Evolutionary conservation across 2,797 vertebrate species (phyloP), one percentile per base, ranked within the genome.

Genomic region (Amniataba percoides): DNA sequence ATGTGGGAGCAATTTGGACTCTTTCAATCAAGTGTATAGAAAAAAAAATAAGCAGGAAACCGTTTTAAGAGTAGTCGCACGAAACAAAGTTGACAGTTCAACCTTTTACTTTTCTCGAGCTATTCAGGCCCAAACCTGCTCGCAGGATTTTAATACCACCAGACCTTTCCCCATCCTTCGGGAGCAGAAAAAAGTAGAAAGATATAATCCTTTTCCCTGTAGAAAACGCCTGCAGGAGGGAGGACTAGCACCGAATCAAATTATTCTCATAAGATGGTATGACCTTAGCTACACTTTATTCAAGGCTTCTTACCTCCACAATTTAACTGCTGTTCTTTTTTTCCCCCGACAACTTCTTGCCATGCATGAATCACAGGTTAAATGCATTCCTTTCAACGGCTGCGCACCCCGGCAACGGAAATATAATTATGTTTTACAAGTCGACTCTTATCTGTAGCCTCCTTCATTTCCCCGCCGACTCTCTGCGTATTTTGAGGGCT

Each of bases 361-460:
- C 88, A 90, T 89, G 92, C 93, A 92, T 93, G 90, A 93, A 94
- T 94, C 93, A 76, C 93, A 93, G 93, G 94, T 95, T 95, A 94
- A 92, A 94, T 88, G 91, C 88, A 80, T 88, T 93, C 88, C 90
- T 92, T 95, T 95, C 92, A 95, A 82, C 56, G 64, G 80, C 89
- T 27, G 78, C 80, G 86, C 88, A 78, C 82, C 87, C 86, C 80
- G 78, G 84, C 85, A 55, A 92, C 82, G 77, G 90, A 90, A 94
- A 95, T 92, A 94, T 94, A 95, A 95, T 95, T 94, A 94, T 94
- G 93, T 94, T 95, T 93, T 95, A 93, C 93, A 94, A 93, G 89
- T 88, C 82, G 75, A 85, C 88, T 82, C 92, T 95, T 95, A 95
- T 95, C 94, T 93, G 82, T 52, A 80, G 82, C 89, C 91, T 88